These are phyloP conservation scores for Chironomus tentans DNA, from an alignment of 2,888 invertebrate species.

Conservation along the genomic window DNA sequence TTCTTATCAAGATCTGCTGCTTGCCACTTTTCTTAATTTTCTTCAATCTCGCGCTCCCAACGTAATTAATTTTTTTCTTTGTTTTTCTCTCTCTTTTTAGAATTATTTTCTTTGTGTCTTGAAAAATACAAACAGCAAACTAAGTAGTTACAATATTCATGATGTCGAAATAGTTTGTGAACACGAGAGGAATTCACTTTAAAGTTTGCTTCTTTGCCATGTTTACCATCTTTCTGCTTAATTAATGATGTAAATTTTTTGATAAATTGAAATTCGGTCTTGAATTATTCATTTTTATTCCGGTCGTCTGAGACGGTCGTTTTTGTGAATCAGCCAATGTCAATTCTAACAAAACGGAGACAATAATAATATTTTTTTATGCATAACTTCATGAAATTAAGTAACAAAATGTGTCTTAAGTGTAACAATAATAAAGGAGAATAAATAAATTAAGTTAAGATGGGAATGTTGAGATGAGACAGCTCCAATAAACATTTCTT, in stretches of 20 bases:
- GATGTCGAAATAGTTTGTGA: conserved; percentile 7
- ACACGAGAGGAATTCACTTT: conserved; percentile 16
- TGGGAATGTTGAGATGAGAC: no score
- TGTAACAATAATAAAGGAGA: no score
- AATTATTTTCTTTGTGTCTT: neutral
- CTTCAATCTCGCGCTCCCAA: neutral
- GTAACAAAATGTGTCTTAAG: no score
- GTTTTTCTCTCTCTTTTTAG: neutral
- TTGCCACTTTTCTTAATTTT: neutral
- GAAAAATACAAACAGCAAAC: neutral
- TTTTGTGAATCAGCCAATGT: no score
- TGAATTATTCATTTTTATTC: neutral
- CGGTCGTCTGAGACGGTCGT: neutral
- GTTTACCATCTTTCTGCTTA: conserved; percentile 1
- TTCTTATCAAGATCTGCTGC: conserved; percentile 12
- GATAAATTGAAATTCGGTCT: conserved; percentile 17
- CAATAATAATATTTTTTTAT: no score
- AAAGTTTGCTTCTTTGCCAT: neutral
- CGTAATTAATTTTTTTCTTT: conserved; percentile 19
- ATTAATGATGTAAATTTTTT: conserved; percentile 26
- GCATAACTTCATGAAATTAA: no score
- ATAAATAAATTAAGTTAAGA: no score
- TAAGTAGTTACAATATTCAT: neutral
- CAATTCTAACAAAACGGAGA: no score
- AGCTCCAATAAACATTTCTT: no score